Conservation (phyloP, 2,888 invertebrate genomes). For the Ferdinandea cuprea region DNA sequence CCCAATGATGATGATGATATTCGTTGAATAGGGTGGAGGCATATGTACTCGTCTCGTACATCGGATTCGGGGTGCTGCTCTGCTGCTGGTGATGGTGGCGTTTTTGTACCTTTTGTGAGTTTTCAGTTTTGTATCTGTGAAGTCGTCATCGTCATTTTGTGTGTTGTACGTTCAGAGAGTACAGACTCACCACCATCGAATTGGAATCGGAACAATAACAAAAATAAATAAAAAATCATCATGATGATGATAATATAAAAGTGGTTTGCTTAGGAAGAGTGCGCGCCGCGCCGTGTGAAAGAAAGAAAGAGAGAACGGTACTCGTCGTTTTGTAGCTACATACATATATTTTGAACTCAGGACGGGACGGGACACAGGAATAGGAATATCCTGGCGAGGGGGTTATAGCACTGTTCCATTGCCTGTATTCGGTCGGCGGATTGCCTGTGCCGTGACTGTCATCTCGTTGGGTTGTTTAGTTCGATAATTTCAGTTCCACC, state of each 20-base stretch:
- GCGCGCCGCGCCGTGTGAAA: constrained; percentile 50
- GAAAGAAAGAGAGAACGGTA: constrained; percentile 72
- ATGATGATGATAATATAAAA: constrained; percentile 75
- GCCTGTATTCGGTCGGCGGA: constrained; percentile 48
- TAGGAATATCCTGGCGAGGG: constrained; percentile 39
- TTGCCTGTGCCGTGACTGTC: constrained; percentile 46
- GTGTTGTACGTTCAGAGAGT: constrained; percentile 54
- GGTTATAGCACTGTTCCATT: constrained; percentile 51
- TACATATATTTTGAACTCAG: constrained; percentile 48
- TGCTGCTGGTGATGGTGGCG: constrained; percentile 31
- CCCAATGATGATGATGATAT: constrained; percentile 67
- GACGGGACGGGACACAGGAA: background rate
- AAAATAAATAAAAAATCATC: constrained; percentile 69
- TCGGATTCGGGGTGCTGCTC: constrained; percentile 69
- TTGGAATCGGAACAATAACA: constrained; percentile 75
- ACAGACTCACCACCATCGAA: constrained; percentile 74
- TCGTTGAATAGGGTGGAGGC: constrained; percentile 65
- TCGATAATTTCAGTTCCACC: constrained; percentile 68
- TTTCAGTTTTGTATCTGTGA: constrained; percentile 74
- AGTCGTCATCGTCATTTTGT: constrained; percentile 67
- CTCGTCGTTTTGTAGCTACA: no score
- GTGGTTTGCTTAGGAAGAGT: constrained; percentile 72
- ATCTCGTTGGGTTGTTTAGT: constrained; percentile 60
- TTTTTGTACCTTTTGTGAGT: constrained; percentile 75
- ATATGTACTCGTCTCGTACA: constrained; percentile 40